Evolutionary conservation across 2,113 vertebrate species (phyloP).

Genomic region (Pygoscelis antarcticus): DNA sequence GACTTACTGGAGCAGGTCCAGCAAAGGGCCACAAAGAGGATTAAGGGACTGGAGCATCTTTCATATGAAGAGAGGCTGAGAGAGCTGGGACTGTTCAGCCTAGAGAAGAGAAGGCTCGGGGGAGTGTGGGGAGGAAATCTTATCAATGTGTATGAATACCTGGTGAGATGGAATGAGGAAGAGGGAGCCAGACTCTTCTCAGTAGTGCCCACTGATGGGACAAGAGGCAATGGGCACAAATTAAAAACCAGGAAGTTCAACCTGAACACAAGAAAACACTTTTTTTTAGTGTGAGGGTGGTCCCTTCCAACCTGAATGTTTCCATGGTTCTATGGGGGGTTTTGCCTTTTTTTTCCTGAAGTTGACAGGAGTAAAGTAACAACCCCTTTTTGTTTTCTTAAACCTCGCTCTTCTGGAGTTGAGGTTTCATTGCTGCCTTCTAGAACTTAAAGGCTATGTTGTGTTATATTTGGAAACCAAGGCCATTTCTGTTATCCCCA

Average conservation of each 20-base stretch:
- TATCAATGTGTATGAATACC: not conserved
- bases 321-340: not conserved
- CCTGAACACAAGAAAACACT: not conserved
- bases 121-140: not conserved
- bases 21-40: too few relatives aligned
- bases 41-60: too few relatives aligned
- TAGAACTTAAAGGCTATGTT: not conserved
- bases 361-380: not conserved
- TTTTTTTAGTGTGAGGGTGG: not conserved
- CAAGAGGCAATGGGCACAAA: not conserved
- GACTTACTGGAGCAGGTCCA: too few relatives aligned
- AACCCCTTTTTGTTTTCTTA: not conserved
- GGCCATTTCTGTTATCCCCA: not conserved
- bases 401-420: not conserved
- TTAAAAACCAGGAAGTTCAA: not conserved
- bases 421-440: not conserved
- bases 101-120: not conserved
- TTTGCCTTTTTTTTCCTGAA: not conserved
- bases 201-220: not conserved
- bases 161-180: not conserved
- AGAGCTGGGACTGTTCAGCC: too few relatives aligned
- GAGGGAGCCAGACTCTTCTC: not conserved
- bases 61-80: too few relatives aligned
- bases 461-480: not conserved
- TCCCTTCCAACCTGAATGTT: not conserved